Evolutionary conservation across 2,113 vertebrate genomes (phyloP).

Genomic region (Heterochromis multidens): DNA sequence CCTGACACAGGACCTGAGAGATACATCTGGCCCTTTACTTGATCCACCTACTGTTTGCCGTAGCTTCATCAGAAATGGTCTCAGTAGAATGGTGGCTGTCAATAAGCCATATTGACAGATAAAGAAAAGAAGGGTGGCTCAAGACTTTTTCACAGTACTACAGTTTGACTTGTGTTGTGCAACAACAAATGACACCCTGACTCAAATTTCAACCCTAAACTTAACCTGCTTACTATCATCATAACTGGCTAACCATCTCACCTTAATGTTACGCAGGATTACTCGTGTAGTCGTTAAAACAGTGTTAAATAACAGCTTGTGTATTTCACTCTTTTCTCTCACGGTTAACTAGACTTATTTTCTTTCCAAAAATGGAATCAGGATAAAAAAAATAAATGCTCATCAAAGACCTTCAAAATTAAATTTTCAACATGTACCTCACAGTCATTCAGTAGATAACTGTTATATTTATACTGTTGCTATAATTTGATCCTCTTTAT

Average conservation of each 20-base stretch:
- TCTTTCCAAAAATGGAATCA: not conserved
- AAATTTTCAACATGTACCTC: not conserved
- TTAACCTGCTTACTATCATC: not conserved
- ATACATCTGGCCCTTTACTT: too few relatives aligned
- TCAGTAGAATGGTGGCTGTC: too few relatives aligned
- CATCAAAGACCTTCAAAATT: not conserved
- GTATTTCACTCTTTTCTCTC: not conserved
- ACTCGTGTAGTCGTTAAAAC: not conserved
- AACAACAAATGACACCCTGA: not conserved
- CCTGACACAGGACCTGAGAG: too few relatives aligned
- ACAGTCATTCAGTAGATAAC: not conserved
- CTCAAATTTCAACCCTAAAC: not conserved
- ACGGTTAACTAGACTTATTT: not conserved
- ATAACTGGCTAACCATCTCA: not conserved
- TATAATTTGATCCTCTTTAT: conserved; percentile 3
- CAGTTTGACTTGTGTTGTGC: not conserved
- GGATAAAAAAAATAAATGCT: not conserved
- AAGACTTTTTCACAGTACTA: too few relatives aligned
- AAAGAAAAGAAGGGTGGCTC: too few relatives aligned
- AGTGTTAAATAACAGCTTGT: not conserved
- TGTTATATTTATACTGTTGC: not conserved
- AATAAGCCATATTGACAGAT: too few relatives aligned
- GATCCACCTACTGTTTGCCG: too few relatives aligned
- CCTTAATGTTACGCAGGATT: not conserved
- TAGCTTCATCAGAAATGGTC: too few relatives aligned